These are phyloP conservation scores for Drosophila quinaria DNA, from an alignment of 2,888 invertebrate species.

Conservation along the genomic window DNA sequence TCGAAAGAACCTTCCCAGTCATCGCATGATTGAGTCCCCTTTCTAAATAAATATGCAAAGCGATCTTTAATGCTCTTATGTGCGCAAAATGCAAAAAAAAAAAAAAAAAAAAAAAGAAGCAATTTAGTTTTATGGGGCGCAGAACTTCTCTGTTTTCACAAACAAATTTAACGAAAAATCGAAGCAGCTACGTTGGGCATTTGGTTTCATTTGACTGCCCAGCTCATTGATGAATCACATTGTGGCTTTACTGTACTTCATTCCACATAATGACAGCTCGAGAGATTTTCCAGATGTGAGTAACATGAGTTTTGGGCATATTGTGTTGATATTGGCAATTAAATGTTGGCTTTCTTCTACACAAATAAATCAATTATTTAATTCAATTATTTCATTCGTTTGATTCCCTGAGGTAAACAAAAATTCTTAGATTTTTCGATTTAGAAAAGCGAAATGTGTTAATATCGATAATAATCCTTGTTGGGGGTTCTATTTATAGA, in stretches of 20 bases:
- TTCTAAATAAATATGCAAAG: slow-evolving; percentile 51
- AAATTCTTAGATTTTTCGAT: slow-evolving; percentile 13
- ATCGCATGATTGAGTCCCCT: slow-evolving; percentile 63
- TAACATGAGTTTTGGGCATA: not conserved
- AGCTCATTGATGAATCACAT: slow-evolving; percentile 48
- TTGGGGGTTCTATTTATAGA: slow-evolving; percentile 18
- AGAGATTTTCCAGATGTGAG: not conserved
- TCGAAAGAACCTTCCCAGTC: slow-evolving; percentile 23
- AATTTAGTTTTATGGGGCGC: slow-evolving; percentile 48
- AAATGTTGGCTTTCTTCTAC: not conserved
- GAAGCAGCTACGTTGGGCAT: slow-evolving; percentile 20
- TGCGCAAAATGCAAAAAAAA: slow-evolving; percentile 51
- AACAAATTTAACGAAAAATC: slow-evolving; percentile 20
- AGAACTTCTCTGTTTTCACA: slow-evolving; percentile 35
- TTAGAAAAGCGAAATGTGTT: slow-evolving; percentile 5
- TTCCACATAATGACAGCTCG: not conserved
- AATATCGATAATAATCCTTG: not conserved
- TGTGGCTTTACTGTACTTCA: not conserved
- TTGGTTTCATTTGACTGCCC: slow-evolving; percentile 54
- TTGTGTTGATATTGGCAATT: not conserved
- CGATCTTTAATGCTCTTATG: slow-evolving; percentile 49
- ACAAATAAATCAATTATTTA: not conserved
- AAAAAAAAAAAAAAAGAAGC: slow-evolving; percentile 36
- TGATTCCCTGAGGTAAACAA: not conserved
- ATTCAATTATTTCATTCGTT: slow-evolving; percentile 3